phyloP scores from a whole-genome alignment of 2,113 vertebrate species.

The Oncorhynchus kisutch region DNA sequence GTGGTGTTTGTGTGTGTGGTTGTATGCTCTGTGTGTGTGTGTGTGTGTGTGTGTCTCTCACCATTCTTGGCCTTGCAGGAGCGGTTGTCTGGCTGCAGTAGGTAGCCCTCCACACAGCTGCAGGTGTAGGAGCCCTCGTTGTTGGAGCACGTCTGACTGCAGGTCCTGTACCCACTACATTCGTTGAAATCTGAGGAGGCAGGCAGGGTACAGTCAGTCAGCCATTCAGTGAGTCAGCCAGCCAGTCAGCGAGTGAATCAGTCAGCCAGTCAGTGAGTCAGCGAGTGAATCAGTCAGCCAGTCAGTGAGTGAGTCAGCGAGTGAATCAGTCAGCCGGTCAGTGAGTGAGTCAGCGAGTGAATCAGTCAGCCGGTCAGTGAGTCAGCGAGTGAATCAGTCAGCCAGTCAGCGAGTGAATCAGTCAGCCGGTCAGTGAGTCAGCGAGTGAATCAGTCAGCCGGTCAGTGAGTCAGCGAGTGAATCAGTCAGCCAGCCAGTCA shows the following conservation, averaged over 20 bases:
- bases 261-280: neutral
- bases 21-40: neutral
- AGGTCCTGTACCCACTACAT: conserved; percentile 88
- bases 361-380: no score
- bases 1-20: no score
- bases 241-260: no score
- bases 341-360: no score
- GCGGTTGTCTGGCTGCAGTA: conserved; percentile 92
- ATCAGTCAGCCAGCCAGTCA: no score
- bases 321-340: no score
- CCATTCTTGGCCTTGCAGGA: conserved; percentile 98
- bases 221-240: neutral
- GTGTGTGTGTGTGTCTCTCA: conserved; percentile 43
- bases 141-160: conserved; percentile 94
- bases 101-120: conserved; percentile 93
- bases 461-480: neutral
- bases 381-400: no score
- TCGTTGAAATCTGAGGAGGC: conserved; percentile 87
- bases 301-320: no score
- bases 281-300: no score
- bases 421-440: no score
- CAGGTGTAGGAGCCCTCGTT: conserved; percentile 85
- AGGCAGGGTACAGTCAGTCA: neutral
- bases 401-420: no score
- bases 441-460: no score